Conservation (phyloP, 2,888 invertebrate genomes). For the Trissolcus brochymenae region DNA sequence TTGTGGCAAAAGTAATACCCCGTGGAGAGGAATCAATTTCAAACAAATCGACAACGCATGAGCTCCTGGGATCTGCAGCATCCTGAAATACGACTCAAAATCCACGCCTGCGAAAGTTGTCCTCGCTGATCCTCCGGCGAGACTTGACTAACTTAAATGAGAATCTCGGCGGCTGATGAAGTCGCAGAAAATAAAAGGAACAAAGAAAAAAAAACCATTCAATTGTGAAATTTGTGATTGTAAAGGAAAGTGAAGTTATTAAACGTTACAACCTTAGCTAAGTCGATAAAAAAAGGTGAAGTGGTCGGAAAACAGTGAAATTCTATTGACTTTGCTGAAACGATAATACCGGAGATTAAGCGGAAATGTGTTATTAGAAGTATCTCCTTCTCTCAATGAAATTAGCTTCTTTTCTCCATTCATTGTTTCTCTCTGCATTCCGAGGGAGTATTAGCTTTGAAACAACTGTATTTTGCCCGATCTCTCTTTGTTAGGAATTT, state of each 20-base stretch:
- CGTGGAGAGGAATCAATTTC: conserved; percentile 58
- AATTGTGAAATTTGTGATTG: no score
- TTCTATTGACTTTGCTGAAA: conserved; percentile 35
- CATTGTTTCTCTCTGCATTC: conserved; percentile 43
- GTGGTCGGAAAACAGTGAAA: conserved; percentile 22
- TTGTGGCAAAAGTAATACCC: conserved; percentile 51
- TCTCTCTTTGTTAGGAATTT: conserved; percentile 1
- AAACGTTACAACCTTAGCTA: conserved; percentile 6
- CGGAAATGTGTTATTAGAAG: conserved; percentile 53
- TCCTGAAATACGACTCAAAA: conserved; percentile 37
- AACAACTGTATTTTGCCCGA: conserved; percentile 6
- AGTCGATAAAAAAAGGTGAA: conserved; percentile 28
- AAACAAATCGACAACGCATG: conserved; percentile 47
- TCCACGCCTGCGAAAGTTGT: conserved; percentile 4
- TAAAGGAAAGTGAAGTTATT: conserved; percentile 16
- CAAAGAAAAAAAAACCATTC: not conserved
- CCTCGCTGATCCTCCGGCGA: conserved; percentile 5
- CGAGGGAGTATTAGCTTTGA: conserved; percentile 17
- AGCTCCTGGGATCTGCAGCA: conserved; percentile 30
- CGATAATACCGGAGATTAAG: conserved; percentile 43
- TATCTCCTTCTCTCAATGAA: conserved; percentile 36
- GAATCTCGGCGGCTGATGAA: conserved; percentile 14
- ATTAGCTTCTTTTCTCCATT: conserved; percentile 42
- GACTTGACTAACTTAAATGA: conserved; percentile 38
- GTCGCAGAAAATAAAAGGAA: no score